These are phyloP conservation scores for Volucella bombylans DNA, from an alignment of 2,888 invertebrate genomes.

Conservation along the genomic window DNA sequence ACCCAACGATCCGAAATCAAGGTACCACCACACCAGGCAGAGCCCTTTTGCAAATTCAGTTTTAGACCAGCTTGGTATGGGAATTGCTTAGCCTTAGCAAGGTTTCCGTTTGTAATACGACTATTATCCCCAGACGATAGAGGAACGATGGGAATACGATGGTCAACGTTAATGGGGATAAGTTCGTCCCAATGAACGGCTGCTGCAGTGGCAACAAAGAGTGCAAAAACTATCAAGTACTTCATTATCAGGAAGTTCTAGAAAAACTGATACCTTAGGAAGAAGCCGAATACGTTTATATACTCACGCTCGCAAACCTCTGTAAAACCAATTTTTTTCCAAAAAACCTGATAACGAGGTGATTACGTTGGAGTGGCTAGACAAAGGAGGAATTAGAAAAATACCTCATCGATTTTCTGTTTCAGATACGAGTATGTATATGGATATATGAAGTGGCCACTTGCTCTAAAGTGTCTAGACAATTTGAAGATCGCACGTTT, in stretches of 20 bases:
- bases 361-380: too few species aligned
- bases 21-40: constrained; percentile 80
- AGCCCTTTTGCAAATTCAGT: constrained; percentile 75
- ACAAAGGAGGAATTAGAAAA: too few species aligned
- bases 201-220: constrained; percentile 48
- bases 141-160: neutral
- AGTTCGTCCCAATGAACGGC: constrained; percentile 80
- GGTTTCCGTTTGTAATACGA: constrained; percentile 76
- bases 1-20: constrained; percentile 80
- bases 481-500: too few species aligned
- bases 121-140: constrained; percentile 5
- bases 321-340: too few species aligned
- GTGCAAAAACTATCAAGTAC: constrained; percentile 28
- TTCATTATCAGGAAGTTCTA: constrained; percentile 32
- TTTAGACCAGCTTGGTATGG: constrained; percentile 81
- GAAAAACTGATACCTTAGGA: constrained; percentile 23
- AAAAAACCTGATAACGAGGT: too few species aligned
- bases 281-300: constrained; percentile 20
- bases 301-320: neutral
- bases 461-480: too few species aligned
- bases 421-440: too few species aligned
- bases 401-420: too few species aligned
- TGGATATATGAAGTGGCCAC: too few species aligned
- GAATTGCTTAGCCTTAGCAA: constrained; percentile 78
- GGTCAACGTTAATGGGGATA: constrained; percentile 79